Evolutionary conservation across 2,888 invertebrate genomes (phyloP).

Genomic region (Athalia rosae): DNA sequence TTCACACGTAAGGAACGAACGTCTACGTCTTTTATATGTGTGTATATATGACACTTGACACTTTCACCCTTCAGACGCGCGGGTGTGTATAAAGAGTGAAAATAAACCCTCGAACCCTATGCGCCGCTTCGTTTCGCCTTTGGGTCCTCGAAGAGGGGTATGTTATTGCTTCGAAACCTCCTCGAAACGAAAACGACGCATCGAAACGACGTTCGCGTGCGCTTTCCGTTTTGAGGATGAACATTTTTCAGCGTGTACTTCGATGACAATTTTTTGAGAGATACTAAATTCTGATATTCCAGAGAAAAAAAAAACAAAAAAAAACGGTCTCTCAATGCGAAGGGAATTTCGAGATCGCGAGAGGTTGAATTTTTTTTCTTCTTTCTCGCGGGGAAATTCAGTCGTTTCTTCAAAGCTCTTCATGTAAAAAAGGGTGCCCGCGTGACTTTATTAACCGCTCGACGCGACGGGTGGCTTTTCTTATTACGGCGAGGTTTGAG

Average conservation of each 20-base stretch:
- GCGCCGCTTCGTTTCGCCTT: slow-evolving; percentile 14
- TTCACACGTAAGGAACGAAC: too few species aligned
- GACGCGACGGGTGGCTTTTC: slow-evolving; percentile 25
- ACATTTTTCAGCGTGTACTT: too few species aligned
- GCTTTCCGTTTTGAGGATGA: background rate
- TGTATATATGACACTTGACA: too few species aligned
- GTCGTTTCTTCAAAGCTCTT: slow-evolving; percentile 2
- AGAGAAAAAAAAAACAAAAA: too few species aligned
- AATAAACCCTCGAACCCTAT: slow-evolving; percentile 33
- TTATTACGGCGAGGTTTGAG: slow-evolving; percentile 40
- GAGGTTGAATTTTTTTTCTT: background rate
- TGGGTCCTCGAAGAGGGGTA: slow-evolving; percentile 21
- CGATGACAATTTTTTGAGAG: too few species aligned
- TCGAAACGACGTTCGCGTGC: background rate
- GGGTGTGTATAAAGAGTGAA: slow-evolving; percentile 17
- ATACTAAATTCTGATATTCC: too few species aligned
- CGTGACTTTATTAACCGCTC: slow-evolving; percentile 37
- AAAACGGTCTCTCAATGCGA: too few species aligned
- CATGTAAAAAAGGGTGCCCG: slow-evolving; percentile 21
- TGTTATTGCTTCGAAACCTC: background rate
- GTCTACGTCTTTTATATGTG: too few species aligned
- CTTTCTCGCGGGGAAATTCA: slow-evolving; percentile 15
- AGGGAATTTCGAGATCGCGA: too few species aligned
- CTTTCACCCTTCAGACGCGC: background rate
- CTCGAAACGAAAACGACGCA: slow-evolving; percentile 26